Evolutionary conservation across 1,140 invertebrate genomes (phyloP).

Genomic region (Pseudomyrmex sp.): DNA sequence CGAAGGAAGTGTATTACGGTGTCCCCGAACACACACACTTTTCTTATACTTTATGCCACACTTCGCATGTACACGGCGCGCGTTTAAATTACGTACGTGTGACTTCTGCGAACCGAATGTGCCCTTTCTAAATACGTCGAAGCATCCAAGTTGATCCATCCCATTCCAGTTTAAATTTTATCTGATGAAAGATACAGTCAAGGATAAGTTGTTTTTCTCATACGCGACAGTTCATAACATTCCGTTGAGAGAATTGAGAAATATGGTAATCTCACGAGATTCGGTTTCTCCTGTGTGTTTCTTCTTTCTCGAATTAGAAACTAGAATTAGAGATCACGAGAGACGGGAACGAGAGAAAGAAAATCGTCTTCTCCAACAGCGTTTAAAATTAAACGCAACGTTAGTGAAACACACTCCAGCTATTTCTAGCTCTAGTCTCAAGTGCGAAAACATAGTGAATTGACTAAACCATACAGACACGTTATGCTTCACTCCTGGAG

Average conservation of each 20-base stretch:
- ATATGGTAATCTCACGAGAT: background rate
- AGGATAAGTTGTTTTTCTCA: too few species aligned
- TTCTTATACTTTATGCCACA: constrained; percentile 5
- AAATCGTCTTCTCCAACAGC: too few species aligned
- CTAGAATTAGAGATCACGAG: background rate
- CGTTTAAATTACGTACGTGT: constrained; percentile 13
- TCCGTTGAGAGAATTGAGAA: background rate
- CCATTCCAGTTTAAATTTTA: background rate
- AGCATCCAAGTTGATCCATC: constrained; percentile 2
- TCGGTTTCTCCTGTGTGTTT: background rate
- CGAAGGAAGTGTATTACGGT: constrained; percentile 40
- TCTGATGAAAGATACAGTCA: background rate
- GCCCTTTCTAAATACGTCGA: constrained; percentile 10
- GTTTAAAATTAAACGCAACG: constrained; percentile 31
- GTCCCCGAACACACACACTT: constrained; percentile 21
- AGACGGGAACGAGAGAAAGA: too few species aligned
- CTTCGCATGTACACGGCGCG: background rate
- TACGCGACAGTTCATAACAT: too few species aligned
- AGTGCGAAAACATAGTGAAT: background rate
- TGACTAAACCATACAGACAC: background rate
- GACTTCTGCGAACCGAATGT: constrained; percentile 1
- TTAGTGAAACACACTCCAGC: constrained; percentile 1
- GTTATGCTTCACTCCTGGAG: background rate
- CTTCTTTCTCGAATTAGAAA: constrained; percentile 8
- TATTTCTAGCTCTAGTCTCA: constrained; percentile 26